These are phyloP conservation scores for Tylochromis polylepis DNA, from an alignment of 2,113 vertebrate species.

Conservation along the genomic window DNA sequence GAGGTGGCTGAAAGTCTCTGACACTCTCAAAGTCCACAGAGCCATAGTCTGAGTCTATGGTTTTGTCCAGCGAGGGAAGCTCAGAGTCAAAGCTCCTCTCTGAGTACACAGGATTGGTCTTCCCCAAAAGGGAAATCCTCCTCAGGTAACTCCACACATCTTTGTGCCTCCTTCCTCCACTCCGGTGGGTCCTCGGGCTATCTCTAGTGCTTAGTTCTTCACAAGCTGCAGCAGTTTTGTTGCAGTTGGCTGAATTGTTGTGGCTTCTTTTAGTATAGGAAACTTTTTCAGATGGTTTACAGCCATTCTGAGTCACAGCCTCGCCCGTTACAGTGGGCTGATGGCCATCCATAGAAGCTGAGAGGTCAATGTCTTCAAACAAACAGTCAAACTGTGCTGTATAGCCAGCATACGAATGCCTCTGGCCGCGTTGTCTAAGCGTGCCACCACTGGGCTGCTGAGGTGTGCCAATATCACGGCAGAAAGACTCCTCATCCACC, in stretches of 20 bases:
- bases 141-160: constrained; percentile 88
- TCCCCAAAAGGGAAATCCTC: constrained; percentile 79
- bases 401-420: constrained; percentile 85
- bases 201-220: constrained; percentile 69
- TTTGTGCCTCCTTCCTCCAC: constrained; percentile 69
- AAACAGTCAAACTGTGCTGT: constrained; percentile 81
- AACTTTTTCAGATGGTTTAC: constrained; percentile 60
- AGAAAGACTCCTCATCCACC: constrained; percentile 63
- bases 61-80: constrained; percentile 74
- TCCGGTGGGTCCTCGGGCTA: constrained; percentile 58
- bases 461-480: constrained; percentile 58
- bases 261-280: constrained; percentile 66
- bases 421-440: constrained; percentile 73
- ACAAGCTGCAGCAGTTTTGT: constrained; percentile 48
- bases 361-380: constrained; percentile 79
- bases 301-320: constrained; percentile 64
- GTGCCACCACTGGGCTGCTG: constrained; percentile 57
- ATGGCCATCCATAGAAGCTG: constrained; percentile 65
- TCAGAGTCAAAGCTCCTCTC: constrained; percentile 77
- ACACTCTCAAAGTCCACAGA: constrained; percentile 73
- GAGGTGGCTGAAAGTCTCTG: constrained; percentile 69
- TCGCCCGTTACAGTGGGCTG: constrained; percentile 60
- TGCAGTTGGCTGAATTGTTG: constrained; percentile 69
- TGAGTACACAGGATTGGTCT: constrained; percentile 68
- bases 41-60: constrained; percentile 75